Evolutionary conservation across 1,140 invertebrate species (phyloP).

Genomic region (Cardiocondyla obscurior): DNA sequence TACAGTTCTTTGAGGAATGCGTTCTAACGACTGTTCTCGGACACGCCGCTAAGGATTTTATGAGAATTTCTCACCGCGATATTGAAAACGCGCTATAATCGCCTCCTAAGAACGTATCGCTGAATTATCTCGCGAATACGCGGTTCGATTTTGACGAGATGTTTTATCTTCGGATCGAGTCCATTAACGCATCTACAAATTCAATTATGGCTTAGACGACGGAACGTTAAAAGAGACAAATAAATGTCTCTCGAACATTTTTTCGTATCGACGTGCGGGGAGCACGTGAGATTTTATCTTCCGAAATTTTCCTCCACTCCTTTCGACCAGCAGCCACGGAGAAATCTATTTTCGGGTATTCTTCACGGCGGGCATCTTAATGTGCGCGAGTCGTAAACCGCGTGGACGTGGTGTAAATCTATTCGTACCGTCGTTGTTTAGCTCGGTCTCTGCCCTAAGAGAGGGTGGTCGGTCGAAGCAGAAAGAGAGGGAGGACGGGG

Average conservation of each 20-base stretch:
- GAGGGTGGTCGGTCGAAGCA: constrained; percentile 57
- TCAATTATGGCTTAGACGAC: background rate
- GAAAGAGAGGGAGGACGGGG: constrained; percentile 61
- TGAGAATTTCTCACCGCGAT: constrained; percentile 60
- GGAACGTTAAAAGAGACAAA: background rate
- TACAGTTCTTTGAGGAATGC: constrained; percentile 78
- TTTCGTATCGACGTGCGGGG: background rate
- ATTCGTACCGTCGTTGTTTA: constrained; percentile 77
- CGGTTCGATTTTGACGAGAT: background rate
- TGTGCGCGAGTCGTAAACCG: constrained; percentile 74
- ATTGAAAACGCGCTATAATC: constrained; percentile 39
- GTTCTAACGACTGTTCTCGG: constrained; percentile 69
- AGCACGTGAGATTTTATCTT: background rate
- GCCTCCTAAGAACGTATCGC: background rate
- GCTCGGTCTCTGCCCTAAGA: constrained; percentile 74
- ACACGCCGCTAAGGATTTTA: constrained; percentile 63
- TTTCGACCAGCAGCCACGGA: background rate
- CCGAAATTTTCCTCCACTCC: background rate
- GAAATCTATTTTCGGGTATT: constrained; percentile 57
- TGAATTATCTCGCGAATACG: constrained; percentile 22
- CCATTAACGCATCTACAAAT: background rate
- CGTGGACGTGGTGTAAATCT: constrained; percentile 77
- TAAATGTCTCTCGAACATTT: background rate
- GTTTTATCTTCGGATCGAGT: background rate
- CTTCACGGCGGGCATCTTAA: constrained; percentile 65